Conservation (phyloP, 2,113 vertebrate species). For the Melanerpes aurifrons region DNA sequence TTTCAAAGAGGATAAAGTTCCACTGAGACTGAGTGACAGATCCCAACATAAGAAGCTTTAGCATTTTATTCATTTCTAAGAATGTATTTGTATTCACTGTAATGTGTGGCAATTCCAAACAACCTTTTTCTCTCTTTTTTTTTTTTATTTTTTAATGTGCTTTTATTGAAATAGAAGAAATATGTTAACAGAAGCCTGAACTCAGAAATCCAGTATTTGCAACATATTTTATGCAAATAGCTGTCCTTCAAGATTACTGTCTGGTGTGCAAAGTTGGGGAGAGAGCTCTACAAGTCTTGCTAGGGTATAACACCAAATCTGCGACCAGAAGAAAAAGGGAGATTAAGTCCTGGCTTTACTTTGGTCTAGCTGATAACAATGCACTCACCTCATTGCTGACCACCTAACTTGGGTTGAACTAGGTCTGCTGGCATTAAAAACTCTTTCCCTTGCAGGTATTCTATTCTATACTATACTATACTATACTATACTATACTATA, state of each 20-base stretch:
- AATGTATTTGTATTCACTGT: slow-evolving; percentile 59
- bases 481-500: no score
- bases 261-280: background rate
- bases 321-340: background rate
- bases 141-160: background rate
- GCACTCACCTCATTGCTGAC: background rate
- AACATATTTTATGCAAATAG: slow-evolving; percentile 16
- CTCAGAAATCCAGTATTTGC: slow-evolving; percentile 22
- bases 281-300: background rate
- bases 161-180: slow-evolving; percentile 42
- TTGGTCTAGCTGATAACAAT: background rate
- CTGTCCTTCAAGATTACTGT: slow-evolving; percentile 6
- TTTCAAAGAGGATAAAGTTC: slow-evolving; percentile 35
- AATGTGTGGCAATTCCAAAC: slow-evolving; percentile 54
- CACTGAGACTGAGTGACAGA: slow-evolving; percentile 64
- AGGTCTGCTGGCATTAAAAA: background rate
- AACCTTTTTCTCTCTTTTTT: background rate
- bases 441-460: background rate
- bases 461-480: no score
- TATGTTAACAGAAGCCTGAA: slow-evolving; percentile 19
- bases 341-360: background rate
- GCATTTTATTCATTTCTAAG: slow-evolving; percentile 59
- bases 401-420: background rate
- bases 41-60: slow-evolving; percentile 60
- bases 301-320: background rate